A percentile compares a stretch with the other conserved stretches of the same genome.
phyloP scores from a whole-genome alignment of 2,113 vertebrate genomes.

The Lycaon pictus region DNA sequence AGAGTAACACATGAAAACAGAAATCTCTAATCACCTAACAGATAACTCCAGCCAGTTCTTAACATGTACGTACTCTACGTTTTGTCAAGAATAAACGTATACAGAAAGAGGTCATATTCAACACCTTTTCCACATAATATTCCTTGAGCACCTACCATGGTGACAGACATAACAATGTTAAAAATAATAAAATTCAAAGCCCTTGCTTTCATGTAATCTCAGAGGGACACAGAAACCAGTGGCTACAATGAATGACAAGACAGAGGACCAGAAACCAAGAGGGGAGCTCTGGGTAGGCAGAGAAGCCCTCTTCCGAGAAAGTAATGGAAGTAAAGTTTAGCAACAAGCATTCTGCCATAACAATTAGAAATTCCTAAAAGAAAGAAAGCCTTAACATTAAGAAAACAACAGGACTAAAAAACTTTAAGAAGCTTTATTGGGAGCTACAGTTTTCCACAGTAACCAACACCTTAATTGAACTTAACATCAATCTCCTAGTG shows the following conservation, averaged over 20 bases:
- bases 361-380: constrained; percentile 62
- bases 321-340: not conserved
- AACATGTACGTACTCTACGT: not conserved
- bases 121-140: not conserved
- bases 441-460: not conserved
- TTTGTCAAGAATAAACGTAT: not conserved
- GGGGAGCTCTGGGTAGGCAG: not conserved
- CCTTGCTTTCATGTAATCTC: not conserved
- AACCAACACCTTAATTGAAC: constrained; percentile 34
- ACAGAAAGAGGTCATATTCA: not conserved
- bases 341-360: not conserved
- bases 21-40: not conserved
- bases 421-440: not conserved
- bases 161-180: not conserved
- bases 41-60: not conserved
- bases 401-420: constrained; percentile 37
- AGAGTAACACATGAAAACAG: not conserved
- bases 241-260: not conserved
- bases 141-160: not conserved
- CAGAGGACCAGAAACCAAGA: not conserved
- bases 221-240: not conserved
- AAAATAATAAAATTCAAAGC: not conserved
- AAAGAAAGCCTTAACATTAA: constrained; percentile 36
- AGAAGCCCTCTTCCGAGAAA: not conserved
- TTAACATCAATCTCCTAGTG: not conserved